Conservation (phyloP, 1,140 invertebrate species). For the Ostrea denselamellosa region DNA sequence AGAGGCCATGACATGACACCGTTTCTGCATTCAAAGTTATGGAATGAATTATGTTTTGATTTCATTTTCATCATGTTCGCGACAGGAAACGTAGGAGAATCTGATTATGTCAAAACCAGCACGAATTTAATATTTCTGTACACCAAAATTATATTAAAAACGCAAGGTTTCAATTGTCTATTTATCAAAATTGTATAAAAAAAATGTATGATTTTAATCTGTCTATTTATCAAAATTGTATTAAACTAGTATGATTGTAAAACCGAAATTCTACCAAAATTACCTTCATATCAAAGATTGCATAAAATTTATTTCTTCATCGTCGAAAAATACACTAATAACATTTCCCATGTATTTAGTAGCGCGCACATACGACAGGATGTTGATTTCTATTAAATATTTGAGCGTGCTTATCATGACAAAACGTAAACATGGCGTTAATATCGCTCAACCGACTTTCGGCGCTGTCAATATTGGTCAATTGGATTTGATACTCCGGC, state of each 20-base stretch:
- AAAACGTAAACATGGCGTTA: neutral
- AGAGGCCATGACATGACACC: neutral
- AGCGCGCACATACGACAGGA: neutral
- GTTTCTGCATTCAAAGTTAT: neutral
- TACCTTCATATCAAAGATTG: neutral
- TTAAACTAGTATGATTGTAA: neutral
- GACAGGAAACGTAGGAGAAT: neutral
- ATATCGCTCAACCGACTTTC: slow-evolving; percentile 24
- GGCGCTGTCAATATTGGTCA: slow-evolving; percentile 12
- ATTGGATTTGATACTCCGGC: neutral
- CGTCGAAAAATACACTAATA: too few relatives aligned
- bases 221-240: neutral
- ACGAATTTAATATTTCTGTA: neutral
- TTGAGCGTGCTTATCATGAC: neutral
- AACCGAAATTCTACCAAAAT: neutral
- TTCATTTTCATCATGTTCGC: neutral
- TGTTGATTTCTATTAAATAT: slow-evolving; percentile 35
- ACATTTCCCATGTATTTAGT: neutral
- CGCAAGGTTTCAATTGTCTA: neutral
- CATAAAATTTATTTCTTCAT: too few relatives aligned
- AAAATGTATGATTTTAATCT: neutral
- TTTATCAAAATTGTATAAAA: neutral
- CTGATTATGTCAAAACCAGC: neutral
- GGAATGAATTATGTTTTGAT: neutral
- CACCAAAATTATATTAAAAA: neutral